Percentiles rank a stretch among this genome's conserved stretches.
These are phyloP conservation scores for Platerodrilus igneus DNA, from an alignment of 2,888 invertebrate genomes.

Conservation along the genomic window DNA sequence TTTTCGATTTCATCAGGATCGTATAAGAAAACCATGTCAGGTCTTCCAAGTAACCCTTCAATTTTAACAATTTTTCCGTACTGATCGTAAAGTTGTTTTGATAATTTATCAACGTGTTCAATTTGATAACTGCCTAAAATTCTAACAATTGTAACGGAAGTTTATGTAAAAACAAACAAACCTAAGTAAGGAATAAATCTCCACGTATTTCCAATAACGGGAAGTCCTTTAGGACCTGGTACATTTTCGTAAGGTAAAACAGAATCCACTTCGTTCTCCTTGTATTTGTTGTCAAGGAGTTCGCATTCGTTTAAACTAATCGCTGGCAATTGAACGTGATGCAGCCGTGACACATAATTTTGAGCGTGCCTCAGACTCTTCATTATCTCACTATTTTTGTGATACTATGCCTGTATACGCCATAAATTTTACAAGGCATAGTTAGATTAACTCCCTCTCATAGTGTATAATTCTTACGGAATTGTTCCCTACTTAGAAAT, in stretches of 20 bases:
- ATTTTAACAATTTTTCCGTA: conserved; percentile 67
- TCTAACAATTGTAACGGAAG: background rate
- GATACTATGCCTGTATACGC: too few species aligned
- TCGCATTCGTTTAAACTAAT: too few species aligned
- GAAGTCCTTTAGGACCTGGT: conserved; percentile 38
- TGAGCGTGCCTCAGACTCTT: too few species aligned
- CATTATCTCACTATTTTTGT: too few species aligned
- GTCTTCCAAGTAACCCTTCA: conserved; percentile 62
- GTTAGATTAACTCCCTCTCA: too few species aligned
- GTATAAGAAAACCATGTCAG: conserved; percentile 70
- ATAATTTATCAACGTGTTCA: conserved; percentile 63
- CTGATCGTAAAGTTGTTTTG: conserved; percentile 53
- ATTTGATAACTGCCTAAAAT: conserved; percentile 59
- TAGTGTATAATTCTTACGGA: too few species aligned
- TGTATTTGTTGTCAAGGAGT: too few species aligned
- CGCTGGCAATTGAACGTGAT: too few species aligned
- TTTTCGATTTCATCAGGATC: conserved; percentile 67
- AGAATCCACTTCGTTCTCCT: too few species aligned
- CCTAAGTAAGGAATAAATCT: conserved; percentile 50
- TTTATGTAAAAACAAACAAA: conserved; percentile 37
- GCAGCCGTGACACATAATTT: too few species aligned
- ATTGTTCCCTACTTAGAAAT: too few species aligned
- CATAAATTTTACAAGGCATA: too few species aligned
- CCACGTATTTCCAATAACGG: conserved; percentile 37
- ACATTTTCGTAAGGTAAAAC: conserved; percentile 32